These are phyloP conservation scores for Blastobasis lacticolella DNA, from an alignment of 2,888 invertebrate species.

Conservation along the genomic window DNA sequence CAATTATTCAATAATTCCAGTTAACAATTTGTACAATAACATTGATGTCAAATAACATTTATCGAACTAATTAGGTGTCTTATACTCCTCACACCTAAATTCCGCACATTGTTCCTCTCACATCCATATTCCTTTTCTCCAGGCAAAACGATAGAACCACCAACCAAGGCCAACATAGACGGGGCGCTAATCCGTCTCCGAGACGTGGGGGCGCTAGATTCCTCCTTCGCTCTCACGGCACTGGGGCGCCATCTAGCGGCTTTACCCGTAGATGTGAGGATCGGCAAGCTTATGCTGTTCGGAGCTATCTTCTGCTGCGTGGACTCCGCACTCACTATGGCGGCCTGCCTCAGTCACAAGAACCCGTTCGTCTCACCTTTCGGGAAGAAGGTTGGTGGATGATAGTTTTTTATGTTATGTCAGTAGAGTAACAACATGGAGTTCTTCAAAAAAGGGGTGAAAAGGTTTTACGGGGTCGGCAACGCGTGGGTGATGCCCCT, in stretches of 20 bases:
- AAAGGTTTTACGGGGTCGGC: no score
- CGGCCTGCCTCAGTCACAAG: slow-evolving; percentile 86
- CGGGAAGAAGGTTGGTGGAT: slow-evolving; percentile 80
- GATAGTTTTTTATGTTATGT: no score
- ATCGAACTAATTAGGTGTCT: no score
- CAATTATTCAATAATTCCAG: no score
- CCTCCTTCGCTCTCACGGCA: slow-evolving; percentile 82
- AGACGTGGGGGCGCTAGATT: slow-evolving; percentile 87
- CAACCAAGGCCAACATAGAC: slow-evolving; percentile 77
- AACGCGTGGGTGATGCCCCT: no score
- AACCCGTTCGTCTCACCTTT: slow-evolving; percentile 85
- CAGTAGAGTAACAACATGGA: no score
- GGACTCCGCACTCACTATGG: slow-evolving; percentile 93
- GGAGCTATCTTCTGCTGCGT: slow-evolving; percentile 94
- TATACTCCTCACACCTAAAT: no score
- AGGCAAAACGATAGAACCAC: slow-evolving; percentile 84
- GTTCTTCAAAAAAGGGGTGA: no score
- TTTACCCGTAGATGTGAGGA: slow-evolving; percentile 91
- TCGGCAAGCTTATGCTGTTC: slow-evolving; percentile 94
- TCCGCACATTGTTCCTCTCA: no score
- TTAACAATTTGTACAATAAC: no score
- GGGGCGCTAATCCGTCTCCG: slow-evolving; percentile 81
- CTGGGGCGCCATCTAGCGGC: slow-evolving; percentile 91
- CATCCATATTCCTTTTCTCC: slow-evolving; percentile 5
- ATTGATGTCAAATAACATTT: no score